Percentiles rank a stretch among this genome's conserved stretches.
Conservation (phyloP, 2,888 invertebrate genomes). For the Ophion costatus region DNA sequence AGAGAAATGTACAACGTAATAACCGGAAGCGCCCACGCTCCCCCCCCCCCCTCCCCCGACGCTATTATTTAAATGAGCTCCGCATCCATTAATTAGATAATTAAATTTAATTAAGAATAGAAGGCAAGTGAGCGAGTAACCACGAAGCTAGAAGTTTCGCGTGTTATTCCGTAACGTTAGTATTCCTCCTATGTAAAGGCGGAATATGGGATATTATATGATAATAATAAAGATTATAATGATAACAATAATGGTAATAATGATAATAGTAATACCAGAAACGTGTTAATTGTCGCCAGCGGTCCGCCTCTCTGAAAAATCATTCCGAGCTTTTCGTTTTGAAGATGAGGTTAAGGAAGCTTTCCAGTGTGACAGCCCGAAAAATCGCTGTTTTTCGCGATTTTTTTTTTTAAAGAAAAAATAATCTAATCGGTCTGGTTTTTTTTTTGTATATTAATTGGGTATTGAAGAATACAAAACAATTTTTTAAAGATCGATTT, state of each 20-base stretch:
- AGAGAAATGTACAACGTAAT: constrained; percentile 70
- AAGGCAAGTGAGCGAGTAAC: constrained; percentile 52
- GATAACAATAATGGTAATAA: not conserved
- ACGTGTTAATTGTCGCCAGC: no score
- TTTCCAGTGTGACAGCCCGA: no score
- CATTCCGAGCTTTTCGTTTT: no score
- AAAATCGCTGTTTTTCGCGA: no score
- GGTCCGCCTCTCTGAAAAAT: no score
- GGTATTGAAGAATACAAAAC: no score
- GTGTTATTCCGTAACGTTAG: constrained; percentile 53
- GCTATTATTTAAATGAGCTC: constrained; percentile 82
- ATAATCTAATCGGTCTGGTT: no score
- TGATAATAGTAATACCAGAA: no score
- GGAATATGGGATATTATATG: constrained; percentile 15
- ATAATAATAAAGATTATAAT: constrained; percentile 8
- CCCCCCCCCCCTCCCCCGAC: constrained; percentile 75
- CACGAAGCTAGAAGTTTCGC: constrained; percentile 50
- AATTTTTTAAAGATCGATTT: no score
- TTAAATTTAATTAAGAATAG: constrained; percentile 80
- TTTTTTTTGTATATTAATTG: no score
- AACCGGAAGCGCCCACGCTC: constrained; percentile 80
- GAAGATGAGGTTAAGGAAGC: no score
- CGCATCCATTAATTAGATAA: constrained; percentile 82
- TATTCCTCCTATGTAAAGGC: constrained; percentile 10
- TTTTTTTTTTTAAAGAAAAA: no score